Evolutionary conservation across 2,888 invertebrate genomes (phyloP).

Genomic region (Xanthorhoe spadicearia): DNA sequence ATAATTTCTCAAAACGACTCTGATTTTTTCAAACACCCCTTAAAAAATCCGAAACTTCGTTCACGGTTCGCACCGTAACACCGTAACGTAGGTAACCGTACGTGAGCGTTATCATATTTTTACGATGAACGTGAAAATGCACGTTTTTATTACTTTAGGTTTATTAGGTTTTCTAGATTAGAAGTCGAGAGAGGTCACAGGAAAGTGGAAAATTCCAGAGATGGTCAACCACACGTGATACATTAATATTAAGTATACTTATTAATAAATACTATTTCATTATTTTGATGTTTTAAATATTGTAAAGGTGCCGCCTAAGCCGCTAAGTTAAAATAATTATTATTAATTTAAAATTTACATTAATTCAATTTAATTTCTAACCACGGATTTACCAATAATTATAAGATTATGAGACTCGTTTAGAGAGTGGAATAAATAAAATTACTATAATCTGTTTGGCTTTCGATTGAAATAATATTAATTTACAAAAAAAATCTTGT

Average conservation of each 20-base stretch:
- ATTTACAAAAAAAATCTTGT: too few relatives aligned
- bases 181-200: constrained; percentile 55
- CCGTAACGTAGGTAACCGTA: constrained; percentile 48
- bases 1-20: background rate
- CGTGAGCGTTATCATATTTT: constrained; percentile 84
- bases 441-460: too few relatives aligned
- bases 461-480: too few relatives aligned
- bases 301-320: too few relatives aligned
- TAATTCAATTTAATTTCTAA: too few relatives aligned
- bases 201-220: constrained; percentile 62
- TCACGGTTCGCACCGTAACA: constrained; percentile 36
- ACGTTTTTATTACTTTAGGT: constrained; percentile 76
- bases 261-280: too few relatives aligned
- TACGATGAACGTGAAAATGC: constrained; percentile 81
- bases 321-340: too few relatives aligned
- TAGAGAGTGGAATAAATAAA: too few relatives aligned
- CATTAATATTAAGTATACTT: too few relatives aligned
- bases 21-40: constrained; percentile 2
- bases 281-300: background rate
- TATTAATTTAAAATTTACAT: too few relatives aligned
- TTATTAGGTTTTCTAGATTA: constrained; percentile 82
- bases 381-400: too few relatives aligned
- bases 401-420: too few relatives aligned
- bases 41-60: constrained; percentile 46
- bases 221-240: constrained; percentile 1